Conservation (phyloP, 2,797 vertebrate species). For the Parotocinclus haroldoi region DNA sequence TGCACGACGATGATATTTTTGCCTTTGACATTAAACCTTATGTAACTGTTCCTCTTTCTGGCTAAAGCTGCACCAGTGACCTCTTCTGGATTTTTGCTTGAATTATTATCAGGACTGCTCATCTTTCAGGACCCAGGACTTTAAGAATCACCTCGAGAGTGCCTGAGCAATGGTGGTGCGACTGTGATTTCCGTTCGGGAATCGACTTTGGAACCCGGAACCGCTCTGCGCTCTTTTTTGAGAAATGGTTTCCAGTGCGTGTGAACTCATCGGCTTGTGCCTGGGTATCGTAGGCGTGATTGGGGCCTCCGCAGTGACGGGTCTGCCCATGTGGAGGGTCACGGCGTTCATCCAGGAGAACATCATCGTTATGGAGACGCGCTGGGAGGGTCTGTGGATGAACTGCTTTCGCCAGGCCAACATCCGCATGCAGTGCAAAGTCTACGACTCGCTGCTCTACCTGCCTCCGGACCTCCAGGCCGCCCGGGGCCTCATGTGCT, state of each 20-base stretch:
- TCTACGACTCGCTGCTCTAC: constrained; percentile 68
- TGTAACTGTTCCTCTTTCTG: no score
- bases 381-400: constrained; percentile 85
- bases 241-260: constrained; percentile 34
- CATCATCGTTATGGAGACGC: constrained; percentile 75
- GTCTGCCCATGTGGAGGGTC: constrained; percentile 79
- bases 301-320: constrained; percentile 63
- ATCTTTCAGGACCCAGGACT: no score
- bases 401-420: constrained; percentile 68
- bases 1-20: neutral
- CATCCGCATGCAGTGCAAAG: constrained; percentile 64
- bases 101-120: no score
- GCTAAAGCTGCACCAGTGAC: no score
- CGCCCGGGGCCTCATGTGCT: constrained; percentile 84
- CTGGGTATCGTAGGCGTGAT: constrained; percentile 66
- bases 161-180: no score
- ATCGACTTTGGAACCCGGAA: no score
- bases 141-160: no score
- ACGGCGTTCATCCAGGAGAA: constrained; percentile 72
- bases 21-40: neutral
- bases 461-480: constrained; percentile 71
- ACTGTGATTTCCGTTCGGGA: no score
- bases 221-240: neutral
- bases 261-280: constrained; percentile 67
- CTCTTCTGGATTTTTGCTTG: no score